Percentiles rank a stretch among this genome's conserved stretches.
Conservation (phyloP, 2,888 invertebrate genomes). For the Catocala sponsa region DNA sequence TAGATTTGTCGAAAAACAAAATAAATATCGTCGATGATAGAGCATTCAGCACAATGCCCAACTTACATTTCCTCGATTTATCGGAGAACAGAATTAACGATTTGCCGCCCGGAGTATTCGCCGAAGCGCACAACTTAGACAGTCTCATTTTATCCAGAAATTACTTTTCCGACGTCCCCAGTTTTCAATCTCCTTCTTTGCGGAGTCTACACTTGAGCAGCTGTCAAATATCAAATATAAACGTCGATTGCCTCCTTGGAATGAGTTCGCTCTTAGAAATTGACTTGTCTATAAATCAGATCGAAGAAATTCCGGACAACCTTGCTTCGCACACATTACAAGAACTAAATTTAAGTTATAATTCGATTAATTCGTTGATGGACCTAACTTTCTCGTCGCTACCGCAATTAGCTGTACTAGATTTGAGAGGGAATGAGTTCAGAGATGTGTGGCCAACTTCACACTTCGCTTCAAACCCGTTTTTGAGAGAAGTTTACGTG, state of each 20-base stretch:
- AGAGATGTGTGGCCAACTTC: conserved; percentile 89
- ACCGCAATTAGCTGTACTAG: conserved; percentile 89
- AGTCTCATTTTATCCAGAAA: conserved; percentile 90
- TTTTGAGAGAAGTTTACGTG: conserved; percentile 88
- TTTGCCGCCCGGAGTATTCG: conserved; percentile 87
- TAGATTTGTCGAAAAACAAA: conserved; percentile 91
- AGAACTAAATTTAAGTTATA: conserved; percentile 88
- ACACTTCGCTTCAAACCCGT: conserved; percentile 89
- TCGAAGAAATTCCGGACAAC: conserved; percentile 88
- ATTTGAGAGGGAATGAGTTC: conserved; percentile 92
- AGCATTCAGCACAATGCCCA: conserved; percentile 87
- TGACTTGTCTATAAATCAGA: conserved; percentile 90
- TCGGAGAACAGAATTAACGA: conserved; percentile 90
- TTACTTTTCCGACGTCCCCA: conserved; percentile 88
- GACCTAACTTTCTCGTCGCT: conserved; percentile 89
- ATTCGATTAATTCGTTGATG: conserved; percentile 87
- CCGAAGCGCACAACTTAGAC: conserved; percentile 86
- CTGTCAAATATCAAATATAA: conserved; percentile 89
- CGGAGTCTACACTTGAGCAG: conserved; percentile 88
- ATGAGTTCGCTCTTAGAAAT: conserved; percentile 88
- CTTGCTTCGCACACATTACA: conserved; percentile 88
- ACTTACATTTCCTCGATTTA: conserved; percentile 89
- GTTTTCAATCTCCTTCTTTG: conserved; percentile 87
- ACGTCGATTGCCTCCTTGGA: conserved; percentile 81
- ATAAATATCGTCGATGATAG: conserved; percentile 88